These are phyloP conservation scores for Drosophila aff. DNA, from an alignment of 1,140 invertebrate species.

Conservation along the genomic window DNA sequence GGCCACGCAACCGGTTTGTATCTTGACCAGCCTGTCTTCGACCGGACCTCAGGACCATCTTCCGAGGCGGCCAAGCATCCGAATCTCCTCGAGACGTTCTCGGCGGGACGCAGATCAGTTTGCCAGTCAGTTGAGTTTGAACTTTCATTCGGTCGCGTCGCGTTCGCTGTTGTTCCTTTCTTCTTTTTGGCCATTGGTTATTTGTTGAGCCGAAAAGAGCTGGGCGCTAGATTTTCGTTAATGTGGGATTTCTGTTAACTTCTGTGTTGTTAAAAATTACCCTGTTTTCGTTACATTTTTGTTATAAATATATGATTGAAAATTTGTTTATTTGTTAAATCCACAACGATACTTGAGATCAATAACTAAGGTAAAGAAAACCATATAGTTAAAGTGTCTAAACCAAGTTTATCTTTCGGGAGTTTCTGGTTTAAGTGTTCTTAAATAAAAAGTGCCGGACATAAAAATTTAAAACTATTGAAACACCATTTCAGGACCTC, in stretches of 20 bases:
- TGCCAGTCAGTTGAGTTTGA: slow-evolving; percentile 76
- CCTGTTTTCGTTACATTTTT: slow-evolving; percentile 57
- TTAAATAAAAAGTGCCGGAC: not conserved
- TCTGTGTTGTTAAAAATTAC: slow-evolving; percentile 44
- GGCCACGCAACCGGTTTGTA: slow-evolving; percentile 68
- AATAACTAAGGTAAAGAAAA: slow-evolving; percentile 4
- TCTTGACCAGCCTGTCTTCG: slow-evolving; percentile 76
- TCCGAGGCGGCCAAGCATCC: slow-evolving; percentile 51
- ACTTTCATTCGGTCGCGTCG: slow-evolving; percentile 81
- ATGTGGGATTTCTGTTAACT: slow-evolving; percentile 70
- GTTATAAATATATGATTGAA: slow-evolving; percentile 30
- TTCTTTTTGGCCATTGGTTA: slow-evolving; percentile 61
- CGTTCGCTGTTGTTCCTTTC: slow-evolving; percentile 67
- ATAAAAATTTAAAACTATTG: not conserved
- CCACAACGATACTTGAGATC: not conserved
- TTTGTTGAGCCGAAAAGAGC: slow-evolving; percentile 58
- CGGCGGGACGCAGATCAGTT: slow-evolving; percentile 35
- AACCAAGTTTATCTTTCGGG: not conserved
- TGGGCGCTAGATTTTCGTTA: slow-evolving; percentile 67
- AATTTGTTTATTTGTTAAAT: slow-evolving; percentile 16
- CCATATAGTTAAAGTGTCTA: not conserved
- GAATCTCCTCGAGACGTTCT: slow-evolving; percentile 40
- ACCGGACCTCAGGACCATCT: slow-evolving; percentile 57
- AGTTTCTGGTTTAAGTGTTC: not conserved
- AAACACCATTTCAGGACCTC: slow-evolving; percentile 18